Base-by-base conservation (phyloP, 1,140 invertebrate species). In the Drosophila willistoni region DNA sequence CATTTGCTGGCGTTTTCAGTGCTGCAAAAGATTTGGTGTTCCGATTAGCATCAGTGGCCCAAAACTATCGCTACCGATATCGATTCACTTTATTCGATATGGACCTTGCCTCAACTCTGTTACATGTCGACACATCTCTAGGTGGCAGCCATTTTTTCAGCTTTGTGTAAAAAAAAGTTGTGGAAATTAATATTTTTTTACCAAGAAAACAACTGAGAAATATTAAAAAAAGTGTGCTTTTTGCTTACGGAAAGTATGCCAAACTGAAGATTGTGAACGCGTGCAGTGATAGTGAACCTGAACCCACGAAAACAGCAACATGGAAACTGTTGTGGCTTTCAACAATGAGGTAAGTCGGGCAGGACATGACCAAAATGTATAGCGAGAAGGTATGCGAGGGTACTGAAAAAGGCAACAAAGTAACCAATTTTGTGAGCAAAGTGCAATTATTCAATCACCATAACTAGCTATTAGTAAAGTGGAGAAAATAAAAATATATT, bases 251-350 rank as follows among this genome's bases (percentile, higher is more conserved):
- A 69, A 80, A 87, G 67, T 79, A 83, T 87, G 84, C 79, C 64
- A 83, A 79, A 71, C 72, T 87, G 68, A 87, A 70, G 54, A 57
- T 79, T 64, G 87, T 74, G 76, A 51, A 79, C 78, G 73, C 64
- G 70, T 72, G 82, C 63, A 83, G 73, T 89, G 79, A 73, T 79
- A 83, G 68, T 71, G 25, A 61, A 71, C 64, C 56, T n/a, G 62
- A 75, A 33, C 13, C 54, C 70, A 56, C 57, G 19, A 64, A 61
- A 29, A 76, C 70, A 54, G 59, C 55, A 87, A 71, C 65, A 92
- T 92, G 91, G 91, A 92, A 73, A 91, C 86, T 66, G 91, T 92
- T 41, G 90, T 85, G 60, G 89, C 91, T 59, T 92, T 92, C 77
- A 92, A 92, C 78, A 91, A 90, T 90, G 91, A 92, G 91, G 91